These are phyloP conservation scores for Intellagama lesueurii DNA, from an alignment of 2,797 vertebrate species.

Conservation along the genomic window DNA sequence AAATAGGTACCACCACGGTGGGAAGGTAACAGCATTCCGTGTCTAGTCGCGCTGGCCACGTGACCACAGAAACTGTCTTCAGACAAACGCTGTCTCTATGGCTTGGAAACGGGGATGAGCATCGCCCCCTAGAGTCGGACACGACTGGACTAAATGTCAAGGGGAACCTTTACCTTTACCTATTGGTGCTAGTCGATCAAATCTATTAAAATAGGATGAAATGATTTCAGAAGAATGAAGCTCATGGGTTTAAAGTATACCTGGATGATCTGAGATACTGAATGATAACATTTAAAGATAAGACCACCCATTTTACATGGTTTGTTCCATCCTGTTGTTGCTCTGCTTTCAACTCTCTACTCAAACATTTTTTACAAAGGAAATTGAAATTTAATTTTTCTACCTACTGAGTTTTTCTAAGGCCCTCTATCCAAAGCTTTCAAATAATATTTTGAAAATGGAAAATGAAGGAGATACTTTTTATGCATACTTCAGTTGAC, in stretches of 20 bases:
- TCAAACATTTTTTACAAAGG: conserved; percentile 2
- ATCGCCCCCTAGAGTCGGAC: too few species aligned
- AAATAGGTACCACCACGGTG: too few species aligned
- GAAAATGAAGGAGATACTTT: too few species aligned
- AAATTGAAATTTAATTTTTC: conserved; percentile 1
- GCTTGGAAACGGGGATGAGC: too few species aligned
- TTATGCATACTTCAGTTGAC: too few species aligned
- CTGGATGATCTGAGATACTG: neutral
- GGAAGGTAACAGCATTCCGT: too few species aligned
- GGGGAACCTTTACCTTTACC: too few species aligned
- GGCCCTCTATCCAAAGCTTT: neutral
- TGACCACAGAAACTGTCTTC: too few species aligned
- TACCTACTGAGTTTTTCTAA: neutral
- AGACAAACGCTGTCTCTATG: too few species aligned
- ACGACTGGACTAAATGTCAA: too few species aligned
- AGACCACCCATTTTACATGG: neutral
- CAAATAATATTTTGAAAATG: neutral
- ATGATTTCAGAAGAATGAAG: neutral
- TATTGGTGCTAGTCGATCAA: neutral
- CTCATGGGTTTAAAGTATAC: neutral
- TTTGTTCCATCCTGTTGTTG: too few species aligned
- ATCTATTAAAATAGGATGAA: neutral
- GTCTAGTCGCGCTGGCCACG: too few species aligned
- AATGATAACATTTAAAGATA: neutral
- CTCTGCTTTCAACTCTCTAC: neutral